Conservation (phyloP, 2,797 vertebrate species). For the Notamacropus eugenii region DNA sequence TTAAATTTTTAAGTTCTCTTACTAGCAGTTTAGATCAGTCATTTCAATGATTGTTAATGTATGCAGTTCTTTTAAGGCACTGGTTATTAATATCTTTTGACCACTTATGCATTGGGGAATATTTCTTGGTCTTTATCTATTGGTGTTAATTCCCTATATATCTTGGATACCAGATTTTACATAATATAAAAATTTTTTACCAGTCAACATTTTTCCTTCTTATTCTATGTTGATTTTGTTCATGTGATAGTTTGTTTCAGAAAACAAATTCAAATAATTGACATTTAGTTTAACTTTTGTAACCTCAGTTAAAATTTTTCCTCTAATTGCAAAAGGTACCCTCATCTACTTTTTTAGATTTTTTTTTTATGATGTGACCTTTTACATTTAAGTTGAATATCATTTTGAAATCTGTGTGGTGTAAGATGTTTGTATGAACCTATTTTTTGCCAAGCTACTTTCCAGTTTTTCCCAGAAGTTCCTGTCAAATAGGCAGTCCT, state of each 20-base stretch:
- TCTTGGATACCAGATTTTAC: neutral
- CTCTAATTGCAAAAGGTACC: neutral
- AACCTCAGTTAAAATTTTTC: neutral
- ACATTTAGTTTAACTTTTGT: neutral
- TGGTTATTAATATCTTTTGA: neutral
- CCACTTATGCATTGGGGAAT: neutral
- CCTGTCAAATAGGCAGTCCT: neutral
- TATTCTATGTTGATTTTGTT: neutral
- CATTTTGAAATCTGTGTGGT: neutral
- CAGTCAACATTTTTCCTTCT: neutral
- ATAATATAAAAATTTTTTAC: neutral
- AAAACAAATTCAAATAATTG: neutral
- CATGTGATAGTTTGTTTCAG: neutral
- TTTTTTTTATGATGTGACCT: neutral
- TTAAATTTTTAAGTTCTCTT: neutral
- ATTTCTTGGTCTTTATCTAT: neutral
- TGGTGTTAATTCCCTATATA: neutral
- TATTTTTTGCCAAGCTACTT: neutral
- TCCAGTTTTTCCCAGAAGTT: neutral
- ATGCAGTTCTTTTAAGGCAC: neutral
- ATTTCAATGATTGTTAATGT: neutral
- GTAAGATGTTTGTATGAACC: neutral
- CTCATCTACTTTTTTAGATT: neutral
- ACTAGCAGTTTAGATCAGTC: neutral
- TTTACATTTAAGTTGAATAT: neutral